Conservation (phyloP, 2,113 vertebrate genomes). For the Chauna torquata region DNA sequence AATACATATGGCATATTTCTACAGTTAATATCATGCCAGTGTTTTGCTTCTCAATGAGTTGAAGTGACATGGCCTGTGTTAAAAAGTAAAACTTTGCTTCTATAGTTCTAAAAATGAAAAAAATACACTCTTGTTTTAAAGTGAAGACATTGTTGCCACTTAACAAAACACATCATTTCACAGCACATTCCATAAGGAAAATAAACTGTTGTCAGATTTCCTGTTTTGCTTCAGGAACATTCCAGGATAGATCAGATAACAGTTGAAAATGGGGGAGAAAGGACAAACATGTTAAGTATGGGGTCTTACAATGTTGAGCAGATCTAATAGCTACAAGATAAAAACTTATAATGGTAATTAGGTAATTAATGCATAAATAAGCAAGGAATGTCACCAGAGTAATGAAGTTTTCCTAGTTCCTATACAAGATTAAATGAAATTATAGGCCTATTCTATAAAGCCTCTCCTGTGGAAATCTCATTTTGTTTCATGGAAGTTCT, state of each 20-base stretch:
- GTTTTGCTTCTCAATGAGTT: neutral
- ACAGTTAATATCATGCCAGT: neutral
- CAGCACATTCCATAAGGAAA: conserved; percentile 26
- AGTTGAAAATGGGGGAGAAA: neutral
- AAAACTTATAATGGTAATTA: conserved; percentile 26
- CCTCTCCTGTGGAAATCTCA: neutral
- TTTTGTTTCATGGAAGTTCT: neutral
- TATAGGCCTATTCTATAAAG: neutral
- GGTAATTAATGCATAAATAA: conserved; percentile 12
- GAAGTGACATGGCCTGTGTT: neutral
- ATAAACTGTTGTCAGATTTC: conserved; percentile 2
- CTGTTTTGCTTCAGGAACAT: neutral
- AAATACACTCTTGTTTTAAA: conserved; percentile 24
- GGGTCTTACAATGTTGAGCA: neutral
- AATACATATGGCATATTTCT: conserved; percentile 15
- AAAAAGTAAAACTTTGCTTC: neutral
- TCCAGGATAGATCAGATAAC: neutral
- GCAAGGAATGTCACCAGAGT: neutral
- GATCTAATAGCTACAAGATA: conserved; percentile 7
- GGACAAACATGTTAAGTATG: neutral
- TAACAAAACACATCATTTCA: conserved; percentile 31
- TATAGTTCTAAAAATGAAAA: neutral
- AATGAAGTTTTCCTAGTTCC: conserved; percentile 26
- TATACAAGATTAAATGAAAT: conserved; percentile 16
- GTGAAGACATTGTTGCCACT: neutral